Base-by-base conservation (phyloP, 2,113 vertebrate genomes). In the Mobula hypostoma region DNA sequence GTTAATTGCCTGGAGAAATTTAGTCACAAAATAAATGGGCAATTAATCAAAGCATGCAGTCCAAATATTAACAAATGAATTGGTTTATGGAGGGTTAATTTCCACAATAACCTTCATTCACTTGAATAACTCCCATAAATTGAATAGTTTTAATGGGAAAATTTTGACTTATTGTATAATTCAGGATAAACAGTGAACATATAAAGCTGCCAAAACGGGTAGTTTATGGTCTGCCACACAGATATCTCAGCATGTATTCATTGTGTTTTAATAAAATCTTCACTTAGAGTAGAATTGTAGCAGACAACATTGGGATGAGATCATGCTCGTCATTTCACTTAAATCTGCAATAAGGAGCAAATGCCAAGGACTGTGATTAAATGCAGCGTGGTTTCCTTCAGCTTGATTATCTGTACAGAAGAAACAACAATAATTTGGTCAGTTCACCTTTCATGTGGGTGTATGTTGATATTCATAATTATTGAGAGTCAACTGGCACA, bases 311-410 rank as follows among this genome's bases (percentile, higher is more conserved):
- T 68, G 70, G 68, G 58, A 48, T 40, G 90, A 93, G 90, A 36
- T 93, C 90, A 93, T 72, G 88, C 58, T 63, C 61, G 83, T 92
- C 66, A 92, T 92, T 92, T 92, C 66, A 72, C 9, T 56, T 93
- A 93, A 93, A 74, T 32, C 19, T 40, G 68, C 40, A 93, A 68
- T 56, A 74, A 76, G 66, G 40, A 92, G 24, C 27, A 32, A 56
- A 74, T 93, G 72, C 63, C 88, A 36, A 17, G 63, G 88, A 12
- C 63, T 91, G 48, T 48, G 66, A 93, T 93, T 93, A 93, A 93
- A 74, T 56, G 70, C 7, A 5, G 36, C 21, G 9, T n/a, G 6
- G 29, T 90, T 66, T 48, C 29, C 70, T 70, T 76, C 21, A 93
- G 4, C 68, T 74, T 24, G 9, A 6, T 24, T 40, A 27, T 48